Percentiles rank a stretch among this genome's conserved stretches.
phyloP scores from a whole-genome alignment of 2,797 vertebrate genomes.

The Chloroceryle inda region DNA sequence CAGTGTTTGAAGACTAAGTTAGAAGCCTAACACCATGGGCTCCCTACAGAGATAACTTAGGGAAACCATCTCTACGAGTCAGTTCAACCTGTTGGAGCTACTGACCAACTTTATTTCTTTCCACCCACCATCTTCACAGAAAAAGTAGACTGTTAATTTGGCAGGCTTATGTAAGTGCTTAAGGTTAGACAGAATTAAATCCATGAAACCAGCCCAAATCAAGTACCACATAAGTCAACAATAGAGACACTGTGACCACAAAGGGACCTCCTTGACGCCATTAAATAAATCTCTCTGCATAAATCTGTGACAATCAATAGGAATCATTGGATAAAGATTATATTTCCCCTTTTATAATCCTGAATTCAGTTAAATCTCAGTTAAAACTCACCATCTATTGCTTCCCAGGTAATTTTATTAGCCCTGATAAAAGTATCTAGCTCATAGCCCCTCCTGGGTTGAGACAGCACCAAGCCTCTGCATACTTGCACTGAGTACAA shows the following conservation, averaged over 20 bases:
- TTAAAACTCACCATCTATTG: background rate
- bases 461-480: background rate
- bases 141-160: background rate
- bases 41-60: background rate
- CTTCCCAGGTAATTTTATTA: background rate
- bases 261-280: background rate
- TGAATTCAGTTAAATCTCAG: background rate
- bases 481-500: rapidly evolving
- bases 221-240: background rate
- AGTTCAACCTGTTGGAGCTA: background rate
- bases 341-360: background rate
- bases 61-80: background rate
- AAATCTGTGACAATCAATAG: background rate
- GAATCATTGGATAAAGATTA: background rate
- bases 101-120: background rate
- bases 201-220: background rate
- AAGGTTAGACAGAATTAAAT: background rate
- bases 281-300: background rate
- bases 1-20: background rate
- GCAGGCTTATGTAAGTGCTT: background rate
- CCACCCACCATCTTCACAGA: background rate
- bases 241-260: background rate
- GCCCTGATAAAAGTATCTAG: background rate
- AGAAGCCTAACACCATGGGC: background rate
- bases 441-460: background rate